Conservation (phyloP, 2,888 invertebrate species). For the Pantelozetes paolii region DNA sequence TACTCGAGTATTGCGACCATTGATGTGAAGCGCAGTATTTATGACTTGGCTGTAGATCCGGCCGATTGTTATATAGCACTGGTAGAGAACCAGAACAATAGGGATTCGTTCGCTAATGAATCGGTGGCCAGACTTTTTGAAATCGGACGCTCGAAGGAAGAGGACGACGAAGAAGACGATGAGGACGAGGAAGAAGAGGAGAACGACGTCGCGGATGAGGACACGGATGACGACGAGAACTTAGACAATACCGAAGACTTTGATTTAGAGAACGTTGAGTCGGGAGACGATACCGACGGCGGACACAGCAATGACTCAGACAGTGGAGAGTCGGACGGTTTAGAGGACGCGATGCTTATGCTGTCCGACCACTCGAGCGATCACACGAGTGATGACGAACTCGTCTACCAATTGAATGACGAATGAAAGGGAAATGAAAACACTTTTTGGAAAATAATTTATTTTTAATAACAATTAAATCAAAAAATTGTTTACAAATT, state of each 20-base stretch:
- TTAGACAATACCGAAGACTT: constrained; percentile 43
- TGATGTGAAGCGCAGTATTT: constrained; percentile 38
- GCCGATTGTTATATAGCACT: constrained; percentile 46
- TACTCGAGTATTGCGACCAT: constrained; percentile 73
- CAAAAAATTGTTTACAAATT: constrained; percentile 28
- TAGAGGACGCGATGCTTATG: not conserved
- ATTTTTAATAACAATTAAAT: constrained; percentile 28
- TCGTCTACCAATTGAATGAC: constrained; percentile 36
- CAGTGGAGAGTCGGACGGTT: constrained; percentile 27
- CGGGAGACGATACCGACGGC: constrained; percentile 33
- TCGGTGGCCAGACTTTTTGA: constrained; percentile 80
- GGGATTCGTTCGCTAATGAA: constrained; percentile 14
- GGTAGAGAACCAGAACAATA: constrained; percentile 43
- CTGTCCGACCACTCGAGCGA: constrained; percentile 9
- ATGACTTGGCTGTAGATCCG: constrained; percentile 44
- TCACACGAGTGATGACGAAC: constrained; percentile 10
- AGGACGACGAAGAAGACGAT: constrained; percentile 69
- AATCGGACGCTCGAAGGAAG: constrained; percentile 78
- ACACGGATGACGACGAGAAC: constrained; percentile 39
- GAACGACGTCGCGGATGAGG: constrained; percentile 42
- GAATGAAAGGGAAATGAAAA: not conserved
- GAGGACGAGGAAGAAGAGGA: constrained; percentile 46
- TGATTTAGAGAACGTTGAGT: constrained; percentile 29
- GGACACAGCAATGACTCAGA: constrained; percentile 40
- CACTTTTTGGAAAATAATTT: constrained; percentile 26